Percentiles rank a stretch among this genome's conserved stretches.
These are phyloP conservation scores for Drosophila prosaltans DNA, from an alignment of 1,140 invertebrate species.

Conservation along the genomic window DNA sequence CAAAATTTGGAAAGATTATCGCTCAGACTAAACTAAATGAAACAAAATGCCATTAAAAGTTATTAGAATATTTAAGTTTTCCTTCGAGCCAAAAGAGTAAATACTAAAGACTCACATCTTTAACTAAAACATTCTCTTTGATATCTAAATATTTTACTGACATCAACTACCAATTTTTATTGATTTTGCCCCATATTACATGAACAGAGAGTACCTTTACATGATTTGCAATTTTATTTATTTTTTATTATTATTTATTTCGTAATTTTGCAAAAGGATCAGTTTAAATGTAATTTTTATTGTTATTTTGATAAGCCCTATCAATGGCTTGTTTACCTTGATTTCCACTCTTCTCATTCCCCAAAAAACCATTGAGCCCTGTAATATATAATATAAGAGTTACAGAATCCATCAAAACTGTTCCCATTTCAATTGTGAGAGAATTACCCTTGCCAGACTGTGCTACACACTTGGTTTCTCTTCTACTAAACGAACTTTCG, in stretches of 20 bases:
- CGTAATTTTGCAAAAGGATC: neutral
- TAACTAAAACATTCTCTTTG: too few relatives aligned
- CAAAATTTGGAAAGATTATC: too few relatives aligned
- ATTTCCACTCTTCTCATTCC: conserved; percentile 13
- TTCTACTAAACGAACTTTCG: neutral
- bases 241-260: neutral
- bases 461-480: neutral
- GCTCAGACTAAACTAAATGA: too few relatives aligned
- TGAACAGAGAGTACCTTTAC: neutral
- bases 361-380: neutral
- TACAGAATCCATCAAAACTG: neutral
- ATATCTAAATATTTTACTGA: too few relatives aligned
- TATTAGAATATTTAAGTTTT: too few relatives aligned
- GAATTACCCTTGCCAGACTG: neutral
- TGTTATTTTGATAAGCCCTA: conserved; percentile 63
- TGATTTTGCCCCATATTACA: too few relatives aligned
- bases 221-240: neutral
- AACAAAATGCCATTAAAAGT: too few relatives aligned
- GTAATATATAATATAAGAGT: neutral
- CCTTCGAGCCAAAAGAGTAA: too few relatives aligned
- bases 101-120: too few relatives aligned
- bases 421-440: neutral
- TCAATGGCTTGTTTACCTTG: conserved; percentile 50
- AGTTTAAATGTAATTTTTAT: conserved; percentile 1
- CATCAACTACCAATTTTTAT: too few relatives aligned